These are phyloP conservation scores for Mystacornis crossleyi DNA, from an alignment of 2,113 vertebrate species.

Conservation along the genomic window DNA sequence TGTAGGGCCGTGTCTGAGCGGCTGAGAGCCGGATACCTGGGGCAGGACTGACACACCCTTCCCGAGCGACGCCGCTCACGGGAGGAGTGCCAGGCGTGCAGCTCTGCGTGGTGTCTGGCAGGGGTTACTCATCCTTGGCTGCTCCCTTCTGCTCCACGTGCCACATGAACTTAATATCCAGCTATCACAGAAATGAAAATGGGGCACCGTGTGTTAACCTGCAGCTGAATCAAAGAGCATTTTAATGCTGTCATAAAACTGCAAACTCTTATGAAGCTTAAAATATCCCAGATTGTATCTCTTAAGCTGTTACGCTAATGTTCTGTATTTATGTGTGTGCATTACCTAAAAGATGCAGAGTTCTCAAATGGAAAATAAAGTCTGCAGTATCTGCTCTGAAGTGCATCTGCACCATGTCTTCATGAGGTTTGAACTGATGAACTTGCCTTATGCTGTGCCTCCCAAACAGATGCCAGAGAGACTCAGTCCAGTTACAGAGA, in stretches of 20 bases:
- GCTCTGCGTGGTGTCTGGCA: background rate
- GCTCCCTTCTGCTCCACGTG: background rate
- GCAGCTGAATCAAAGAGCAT: background rate
- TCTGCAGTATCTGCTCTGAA: background rate
- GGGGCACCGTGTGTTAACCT: background rate
- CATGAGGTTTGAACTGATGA: background rate
- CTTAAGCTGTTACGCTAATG: background rate
- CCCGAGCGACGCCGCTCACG: accelerated
- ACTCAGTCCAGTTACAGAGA: background rate
- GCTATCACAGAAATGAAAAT: background rate
- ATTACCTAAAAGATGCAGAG: constrained; percentile 9
- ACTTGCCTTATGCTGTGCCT: constrained; percentile 21
- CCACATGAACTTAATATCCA: background rate
- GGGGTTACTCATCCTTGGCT: background rate
- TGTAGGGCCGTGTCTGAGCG: background rate
- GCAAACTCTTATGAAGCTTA: background rate
- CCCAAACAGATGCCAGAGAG: constrained; percentile 11
- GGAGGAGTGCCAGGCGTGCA: background rate
- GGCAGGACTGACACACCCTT: background rate
- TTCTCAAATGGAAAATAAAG: constrained; percentile 7
- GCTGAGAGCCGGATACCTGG: background rate
- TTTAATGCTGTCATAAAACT: background rate
- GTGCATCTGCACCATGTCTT: constrained; percentile 14
- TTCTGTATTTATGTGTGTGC: background rate
- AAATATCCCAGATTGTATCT: background rate